Evolutionary conservation across 2,113 vertebrate species (phyloP).

Genomic region (Trogon surrucura): DNA sequence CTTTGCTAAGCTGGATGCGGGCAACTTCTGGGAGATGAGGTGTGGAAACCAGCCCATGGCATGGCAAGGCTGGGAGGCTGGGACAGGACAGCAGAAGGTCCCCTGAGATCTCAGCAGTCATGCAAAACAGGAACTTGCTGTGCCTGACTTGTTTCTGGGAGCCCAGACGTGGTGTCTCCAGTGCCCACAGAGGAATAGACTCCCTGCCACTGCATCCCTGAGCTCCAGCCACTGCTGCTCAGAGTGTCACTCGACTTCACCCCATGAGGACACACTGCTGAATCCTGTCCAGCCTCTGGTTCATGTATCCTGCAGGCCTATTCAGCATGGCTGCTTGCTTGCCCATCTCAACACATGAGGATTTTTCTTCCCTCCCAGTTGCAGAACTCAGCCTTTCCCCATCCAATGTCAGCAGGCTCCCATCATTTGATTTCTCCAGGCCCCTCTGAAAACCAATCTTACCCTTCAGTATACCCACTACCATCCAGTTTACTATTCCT

Average conservation of each 20-base stretch:
- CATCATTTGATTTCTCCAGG: background rate
- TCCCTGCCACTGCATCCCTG: background rate
- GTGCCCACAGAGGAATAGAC: background rate
- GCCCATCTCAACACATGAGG: accelerated
- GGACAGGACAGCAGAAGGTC: background rate
- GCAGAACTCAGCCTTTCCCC: background rate
- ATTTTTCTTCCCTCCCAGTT: background rate
- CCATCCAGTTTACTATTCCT: background rate
- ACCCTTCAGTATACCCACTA: background rate
- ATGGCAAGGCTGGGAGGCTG: background rate
- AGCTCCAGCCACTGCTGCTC: background rate
- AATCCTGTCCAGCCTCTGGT: background rate
- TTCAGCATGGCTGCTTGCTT: background rate
- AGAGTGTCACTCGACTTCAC: background rate
- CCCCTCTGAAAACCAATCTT: background rate
- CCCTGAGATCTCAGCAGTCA: background rate
- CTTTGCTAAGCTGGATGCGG: background rate
- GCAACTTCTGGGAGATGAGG: background rate
- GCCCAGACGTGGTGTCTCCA: accelerated
- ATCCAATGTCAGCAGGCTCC: background rate
- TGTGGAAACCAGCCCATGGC: background rate
- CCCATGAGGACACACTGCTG: background rate
- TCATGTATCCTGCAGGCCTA: accelerated
- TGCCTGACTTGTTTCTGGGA: background rate
- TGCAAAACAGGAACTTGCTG: background rate